Evolutionary conservation across 2,797 vertebrate species (phyloP).

Genomic region (Silurus lanzhouensis): DNA sequence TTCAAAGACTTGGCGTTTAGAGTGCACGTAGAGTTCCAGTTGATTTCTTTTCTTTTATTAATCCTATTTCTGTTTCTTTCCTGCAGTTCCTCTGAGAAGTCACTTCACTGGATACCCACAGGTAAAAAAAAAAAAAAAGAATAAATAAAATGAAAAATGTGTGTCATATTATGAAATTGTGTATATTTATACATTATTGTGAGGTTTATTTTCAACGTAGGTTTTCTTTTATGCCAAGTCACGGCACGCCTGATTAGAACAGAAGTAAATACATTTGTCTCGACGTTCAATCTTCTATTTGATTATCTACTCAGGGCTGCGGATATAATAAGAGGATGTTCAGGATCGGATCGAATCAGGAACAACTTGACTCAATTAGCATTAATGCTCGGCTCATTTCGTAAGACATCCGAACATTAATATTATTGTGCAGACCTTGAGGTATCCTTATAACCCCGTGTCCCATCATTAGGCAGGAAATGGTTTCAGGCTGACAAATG

Average conservation of each 20-base stretch:
- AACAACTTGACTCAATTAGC: not conserved
- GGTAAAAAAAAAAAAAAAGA: constrained; percentile 71
- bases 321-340: constrained; percentile 10
- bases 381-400: not conserved
- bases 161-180: too few relatives aligned
- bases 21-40: not conserved
- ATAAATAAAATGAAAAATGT: too few relatives aligned
- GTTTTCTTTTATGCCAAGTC: constrained; percentile 59
- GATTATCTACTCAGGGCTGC: constrained; percentile 57
- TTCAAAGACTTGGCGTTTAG: not conserved
- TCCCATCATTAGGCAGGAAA: not conserved
- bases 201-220: constrained; percentile 52
- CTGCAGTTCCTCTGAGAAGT: constrained; percentile 97
- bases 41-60: not conserved
- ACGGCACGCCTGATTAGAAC: constrained; percentile 66
- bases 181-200: not conserved
- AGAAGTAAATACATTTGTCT: constrained; percentile 53
- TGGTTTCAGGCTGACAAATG: too few relatives aligned
- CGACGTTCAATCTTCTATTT: constrained; percentile 69
- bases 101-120: constrained; percentile 95
- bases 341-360: constrained; percentile 30
- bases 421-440: not conserved
- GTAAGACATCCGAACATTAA: not conserved
- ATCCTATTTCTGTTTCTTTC: constrained; percentile 42
- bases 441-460: not conserved